Conservation (phyloP, 2,797 vertebrate species). For the Neosalanx taihuensis region DNA sequence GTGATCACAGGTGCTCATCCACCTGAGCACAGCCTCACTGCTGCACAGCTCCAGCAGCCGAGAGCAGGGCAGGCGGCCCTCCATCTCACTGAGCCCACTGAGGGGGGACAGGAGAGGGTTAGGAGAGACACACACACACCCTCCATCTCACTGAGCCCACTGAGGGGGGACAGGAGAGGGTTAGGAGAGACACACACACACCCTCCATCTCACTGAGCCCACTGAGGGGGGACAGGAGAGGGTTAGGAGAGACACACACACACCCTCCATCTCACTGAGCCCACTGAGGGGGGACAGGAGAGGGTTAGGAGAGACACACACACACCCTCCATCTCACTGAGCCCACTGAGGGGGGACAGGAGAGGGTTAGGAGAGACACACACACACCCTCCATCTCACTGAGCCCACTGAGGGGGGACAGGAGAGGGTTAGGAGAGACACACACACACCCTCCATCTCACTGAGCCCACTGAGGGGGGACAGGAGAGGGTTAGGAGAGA, state of each 20-base stretch:
- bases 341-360: not conserved
- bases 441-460: not conserved
- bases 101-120: not conserved
- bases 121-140: not conserved
- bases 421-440: not conserved
- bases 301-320: not conserved
- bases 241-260: not conserved
- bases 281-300: too few species aligned
- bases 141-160: not conserved
- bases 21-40: conserved; percentile 85
- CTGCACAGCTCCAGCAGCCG: conserved; percentile 87
- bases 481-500: not conserved
- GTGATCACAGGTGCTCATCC: conserved; percentile 97
- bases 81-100: conserved; percentile 73
- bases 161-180: not conserved
- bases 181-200: not conserved
- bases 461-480: not conserved
- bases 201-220: not conserved
- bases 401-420: not conserved
- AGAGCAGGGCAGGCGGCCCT: conserved; percentile 79
- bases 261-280: not conserved
- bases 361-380: not conserved
- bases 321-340: not conserved
- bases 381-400: not conserved
- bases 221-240: not conserved